Conservation (phyloP, 2,797 vertebrate genomes). For the Pampus argenteus region DNA sequence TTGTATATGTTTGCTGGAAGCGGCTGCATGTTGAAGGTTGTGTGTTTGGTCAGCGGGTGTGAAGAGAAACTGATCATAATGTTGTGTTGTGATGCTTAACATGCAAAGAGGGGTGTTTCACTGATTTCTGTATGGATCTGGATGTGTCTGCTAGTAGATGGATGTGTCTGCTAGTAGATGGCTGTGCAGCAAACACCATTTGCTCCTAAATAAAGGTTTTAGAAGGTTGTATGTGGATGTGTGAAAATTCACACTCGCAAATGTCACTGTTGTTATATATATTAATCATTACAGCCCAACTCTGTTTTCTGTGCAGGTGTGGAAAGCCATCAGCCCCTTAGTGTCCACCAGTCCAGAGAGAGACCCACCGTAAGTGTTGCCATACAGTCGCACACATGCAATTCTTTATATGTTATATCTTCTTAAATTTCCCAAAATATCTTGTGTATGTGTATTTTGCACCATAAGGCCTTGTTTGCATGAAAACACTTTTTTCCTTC, state of each 20-base stretch:
- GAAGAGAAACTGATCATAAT: slow-evolving; percentile 18
- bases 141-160: slow-evolving; percentile 11
- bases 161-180: slow-evolving; percentile 6
- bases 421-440: not conserved
- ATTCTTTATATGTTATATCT: not conserved
- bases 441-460: not conserved
- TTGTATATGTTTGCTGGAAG: slow-evolving; percentile 21
- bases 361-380: slow-evolving; percentile 88
- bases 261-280: no score
- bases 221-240: slow-evolving; percentile 9
- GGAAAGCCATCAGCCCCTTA: slow-evolving; percentile 89
- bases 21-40: slow-evolving; percentile 23
- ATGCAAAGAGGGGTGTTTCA: not conserved
- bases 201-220: slow-evolving; percentile 2
- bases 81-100: not conserved
- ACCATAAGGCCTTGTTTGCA: not conserved
- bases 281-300: slow-evolving; percentile 17
- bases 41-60: slow-evolving; percentile 18
- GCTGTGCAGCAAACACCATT: slow-evolving; percentile 2
- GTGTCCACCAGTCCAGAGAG: slow-evolving; percentile 92
- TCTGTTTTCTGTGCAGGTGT: slow-evolving; percentile 72
- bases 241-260: slow-evolving; percentile 24
- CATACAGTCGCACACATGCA: not conserved
- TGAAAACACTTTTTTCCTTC: not conserved
- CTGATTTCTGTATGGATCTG: not conserved